Base-by-base conservation (phyloP, 2,797 vertebrate genomes). In the Peromyscus nudipes region DNA sequence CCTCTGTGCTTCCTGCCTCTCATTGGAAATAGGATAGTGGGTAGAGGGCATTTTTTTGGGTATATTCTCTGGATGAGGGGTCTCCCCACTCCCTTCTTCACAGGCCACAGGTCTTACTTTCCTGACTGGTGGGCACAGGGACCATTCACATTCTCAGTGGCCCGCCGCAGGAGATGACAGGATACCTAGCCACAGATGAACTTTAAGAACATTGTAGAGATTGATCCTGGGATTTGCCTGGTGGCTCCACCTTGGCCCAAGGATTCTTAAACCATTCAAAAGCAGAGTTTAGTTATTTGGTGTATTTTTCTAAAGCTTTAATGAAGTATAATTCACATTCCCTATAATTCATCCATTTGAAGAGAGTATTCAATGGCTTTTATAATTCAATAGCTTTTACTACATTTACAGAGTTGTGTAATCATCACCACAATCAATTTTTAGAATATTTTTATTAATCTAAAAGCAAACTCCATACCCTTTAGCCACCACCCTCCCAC, bases 401-500 rank as follows among this genome's bases (percentile, higher is more conserved):
- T 55, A 40, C 79, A 90, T 93, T 95, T 85, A 73, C 23, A 76
- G 93, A 93, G 34, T 92, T 93, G n/a, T 7, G 13, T 37, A 49
- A 85, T 64, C 21, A 34, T 85, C 52, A 19, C 46, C 71, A 86
- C 55, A 67, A 69, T 95, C 62, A 23, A 67, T 83, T 86, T 86
- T 82, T 52, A 91, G 57, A 84, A 89, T 62, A 95, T 94, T 94
- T 97, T 90, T 43, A 91, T 62, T 84, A 17, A 29, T 87, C 43
- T 86, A 49, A 40, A 91, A 97, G 91, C 89, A 69, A 91, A 52
- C 43, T 21, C 57, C 27, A 67, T n/a, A 77, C 29, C 37, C n/a
- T 29, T 90, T 62, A 65, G 67, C 65, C 43, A 79, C 40, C 67
- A 73, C 31, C n/a, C 29, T 23, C 27, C 14, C 19, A 19, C 34